Conservation (phyloP, 2,113 vertebrate species). For the Prochilodus magdalenae region DNA sequence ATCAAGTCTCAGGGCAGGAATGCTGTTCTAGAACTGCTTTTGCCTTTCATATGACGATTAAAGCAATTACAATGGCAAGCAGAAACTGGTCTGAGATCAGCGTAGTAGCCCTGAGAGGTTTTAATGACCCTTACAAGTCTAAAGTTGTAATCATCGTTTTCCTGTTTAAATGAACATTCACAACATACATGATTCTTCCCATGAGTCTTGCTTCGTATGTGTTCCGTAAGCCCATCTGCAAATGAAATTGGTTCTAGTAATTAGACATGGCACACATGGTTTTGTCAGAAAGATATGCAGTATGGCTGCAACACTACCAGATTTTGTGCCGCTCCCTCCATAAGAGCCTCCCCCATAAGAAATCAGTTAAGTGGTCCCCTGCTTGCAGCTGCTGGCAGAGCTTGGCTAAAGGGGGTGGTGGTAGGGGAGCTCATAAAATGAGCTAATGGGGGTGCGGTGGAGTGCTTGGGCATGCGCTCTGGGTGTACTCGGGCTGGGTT, state of each 20-base stretch:
- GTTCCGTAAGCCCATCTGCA: conserved; percentile 10
- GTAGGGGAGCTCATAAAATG: conserved; percentile 50
- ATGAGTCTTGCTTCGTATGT: not conserved
- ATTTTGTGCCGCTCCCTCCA: conserved; percentile 37
- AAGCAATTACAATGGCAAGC: too few relatives aligned
- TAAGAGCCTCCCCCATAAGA: conserved; percentile 50
- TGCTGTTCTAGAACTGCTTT: too few relatives aligned
- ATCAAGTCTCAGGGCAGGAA: too few relatives aligned
- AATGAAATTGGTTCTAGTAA: conserved; percentile 47
- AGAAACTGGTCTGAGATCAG: too few relatives aligned
- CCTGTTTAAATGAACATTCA: too few relatives aligned
- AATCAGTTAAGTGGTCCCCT: conserved; percentile 55
- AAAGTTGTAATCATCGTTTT: too few relatives aligned
- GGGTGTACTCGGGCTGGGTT: conserved; percentile 3
- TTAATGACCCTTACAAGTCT: too few relatives aligned
- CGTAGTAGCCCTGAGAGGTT: too few relatives aligned
- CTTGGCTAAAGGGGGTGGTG: conserved; percentile 42
- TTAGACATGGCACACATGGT: conserved; percentile 41
- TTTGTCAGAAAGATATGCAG: conserved; percentile 9
- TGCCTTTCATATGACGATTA: too few relatives aligned
- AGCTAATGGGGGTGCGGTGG: conserved; percentile 54
- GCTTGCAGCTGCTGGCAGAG: conserved; percentile 47
- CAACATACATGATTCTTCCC: too few relatives aligned
- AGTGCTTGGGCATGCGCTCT: conserved; percentile 29
- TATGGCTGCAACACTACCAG: conserved; percentile 29